Evolutionary conservation across 2,888 invertebrate species (phyloP), one percentile per base, ranked within the genome.

Genomic region (Ochropleura plecta): DNA sequence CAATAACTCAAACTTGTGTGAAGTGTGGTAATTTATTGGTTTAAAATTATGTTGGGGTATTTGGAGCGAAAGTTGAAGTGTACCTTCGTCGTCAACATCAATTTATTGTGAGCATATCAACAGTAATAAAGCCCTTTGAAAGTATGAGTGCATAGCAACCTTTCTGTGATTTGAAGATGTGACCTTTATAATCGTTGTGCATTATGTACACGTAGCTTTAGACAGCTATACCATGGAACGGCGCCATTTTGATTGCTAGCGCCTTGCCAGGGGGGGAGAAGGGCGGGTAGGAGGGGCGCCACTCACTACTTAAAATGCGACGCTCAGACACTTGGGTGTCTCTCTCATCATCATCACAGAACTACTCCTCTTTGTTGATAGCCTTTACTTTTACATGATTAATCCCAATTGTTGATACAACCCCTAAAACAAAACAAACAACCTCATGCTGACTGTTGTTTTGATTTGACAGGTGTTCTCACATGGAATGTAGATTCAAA

Each of bases 191-290:
- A 85, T 88, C 77, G 64, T 87, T 84, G 86, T 89, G 89, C 84
- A 88, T 90, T 87, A 89, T 91, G 92, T 92, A 94, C 93, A 94
- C 94, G 94, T 94, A 94, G 92, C 89, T 93, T 87, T 90, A 89
- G 76, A 88, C 89, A 92, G 90, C 89, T 91, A 91, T 91, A 92
- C 93, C 93, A 93, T 93, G 91, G 92, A 92, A 94, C 95, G 78
- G 82, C 95, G 95, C 95, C 95, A 96, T 96, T 95, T 96, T 95
- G 95, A 94, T 94, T 95, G 92, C 93, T 93, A 93, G 93, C 91
- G 94, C 93, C 93, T 93, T 92, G 92, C 91, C 92, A 93, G 93
- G 91, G 93, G 93, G 92, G 90, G 91, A 84, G 90, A 86, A 89
- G 90, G 85, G 91, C 90, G 91, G 90, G 90, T 91, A 89, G 92